Base-by-base conservation (phyloP, 1,140 invertebrate genomes). In the Notospermus geniculatus region DNA sequence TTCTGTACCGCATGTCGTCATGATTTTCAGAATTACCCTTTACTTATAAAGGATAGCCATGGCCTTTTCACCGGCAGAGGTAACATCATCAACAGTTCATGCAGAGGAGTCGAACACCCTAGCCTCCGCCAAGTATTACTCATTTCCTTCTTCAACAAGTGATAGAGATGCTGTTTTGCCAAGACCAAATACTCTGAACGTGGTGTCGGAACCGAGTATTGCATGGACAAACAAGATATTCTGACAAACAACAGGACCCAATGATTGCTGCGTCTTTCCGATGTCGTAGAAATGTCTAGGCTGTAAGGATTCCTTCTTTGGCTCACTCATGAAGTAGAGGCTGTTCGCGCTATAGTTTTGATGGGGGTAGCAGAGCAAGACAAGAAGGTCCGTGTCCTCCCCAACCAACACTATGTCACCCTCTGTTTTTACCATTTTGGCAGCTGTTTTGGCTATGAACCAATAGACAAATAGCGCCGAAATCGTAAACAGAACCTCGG, bases 311-410 rank as follows among this genome's bases (percentile, higher is more conserved):
- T n/a, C 17, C 22, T 54, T 9, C 59, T 41, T 60, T n/a, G 39
- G 46, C 30, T 52, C 43, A 9, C 54, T 23, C 19, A 32, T 27
- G 27, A 62, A 56, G 27, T 23, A 62, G 4, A 57, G 1, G n/a
- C 11, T n/a, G 27, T 46, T 7, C 15, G 2, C 2, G 2, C 2
- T 2, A 25, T 39, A 4, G 9, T 43, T 56, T 19, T 43, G 22
- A 28, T 60, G 54, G n/a, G n/a, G n/a, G 29, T 58, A 46, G 28
- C 36, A 62, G 7, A 69, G 25, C 19, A 67, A 62, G 5, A 69
- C 58, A 15, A 69, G 46, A 5, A 69, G 25, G 54, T 63, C 55
- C n/a, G 64, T 69, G 54, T 67, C 65, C 41, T 67, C 62, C 22
- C 59, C 65, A 15, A 67, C 50, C 19, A 65, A 46, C 15, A 63